Conservation (phyloP, 2,888 invertebrate species). For the Pyrochroa serraticornis region DNA sequence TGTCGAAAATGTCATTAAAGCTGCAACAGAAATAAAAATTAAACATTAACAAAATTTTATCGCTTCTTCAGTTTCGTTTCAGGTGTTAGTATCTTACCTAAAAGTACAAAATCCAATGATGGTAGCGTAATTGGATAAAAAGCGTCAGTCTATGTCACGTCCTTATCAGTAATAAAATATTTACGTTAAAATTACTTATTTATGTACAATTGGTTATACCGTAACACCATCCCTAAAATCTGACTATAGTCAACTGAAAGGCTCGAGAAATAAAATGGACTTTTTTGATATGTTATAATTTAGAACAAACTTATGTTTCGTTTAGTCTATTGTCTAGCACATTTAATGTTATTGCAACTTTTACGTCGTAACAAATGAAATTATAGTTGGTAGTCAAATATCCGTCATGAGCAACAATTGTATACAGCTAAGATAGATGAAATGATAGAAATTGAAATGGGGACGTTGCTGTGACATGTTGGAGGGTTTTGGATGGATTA, state of each 20-base stretch:
- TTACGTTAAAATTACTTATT: slow-evolving; percentile 37
- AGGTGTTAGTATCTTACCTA: slow-evolving; percentile 34
- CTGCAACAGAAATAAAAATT: slow-evolving; percentile 51
- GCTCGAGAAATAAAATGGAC: slow-evolving; percentile 24
- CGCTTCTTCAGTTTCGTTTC: neutral
- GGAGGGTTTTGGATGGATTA: slow-evolving; percentile 70
- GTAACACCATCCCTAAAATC: slow-evolving; percentile 5
- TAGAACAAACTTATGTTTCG: slow-evolving; percentile 21
- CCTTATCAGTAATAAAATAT: slow-evolving; percentile 49
- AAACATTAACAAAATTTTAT: neutral
- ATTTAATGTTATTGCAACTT: slow-evolving; percentile 27
- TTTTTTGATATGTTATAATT: slow-evolving; percentile 39
- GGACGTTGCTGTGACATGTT: slow-evolving; percentile 48
- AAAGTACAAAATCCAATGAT: slow-evolving; percentile 42
- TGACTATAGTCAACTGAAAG: slow-evolving; percentile 12
- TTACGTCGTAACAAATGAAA: slow-evolving; percentile 18
- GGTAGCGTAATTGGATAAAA: slow-evolving; percentile 49
- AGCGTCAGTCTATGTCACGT: slow-evolving; percentile 53
- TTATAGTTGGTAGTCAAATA: slow-evolving; percentile 29
- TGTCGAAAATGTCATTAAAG: slow-evolving; percentile 39
- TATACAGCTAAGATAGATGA: slow-evolving; percentile 34
- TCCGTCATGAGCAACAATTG: slow-evolving; percentile 24
- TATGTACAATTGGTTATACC: slow-evolving; percentile 23
- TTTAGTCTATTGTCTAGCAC: slow-evolving; percentile 42
- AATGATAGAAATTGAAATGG: slow-evolving; percentile 35